Percentiles rank a stretch among this genome's conserved stretches.
These are phyloP conservation scores for Accipiter cooperii DNA, from an alignment of 2,113 vertebrate species.

Conservation along the genomic window DNA sequence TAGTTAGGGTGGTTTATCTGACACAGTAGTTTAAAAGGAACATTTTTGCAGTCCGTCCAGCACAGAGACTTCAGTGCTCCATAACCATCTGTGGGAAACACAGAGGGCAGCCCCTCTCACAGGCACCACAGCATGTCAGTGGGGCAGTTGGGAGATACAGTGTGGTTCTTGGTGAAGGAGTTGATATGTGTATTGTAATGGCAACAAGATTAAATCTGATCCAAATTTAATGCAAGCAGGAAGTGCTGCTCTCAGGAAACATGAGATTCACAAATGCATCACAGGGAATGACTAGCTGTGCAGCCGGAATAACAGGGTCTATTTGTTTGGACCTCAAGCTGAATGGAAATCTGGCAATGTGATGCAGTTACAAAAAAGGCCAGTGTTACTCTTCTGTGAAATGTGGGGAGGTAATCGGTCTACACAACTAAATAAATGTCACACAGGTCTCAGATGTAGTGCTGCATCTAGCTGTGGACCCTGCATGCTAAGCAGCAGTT, in stretches of 20 bases:
- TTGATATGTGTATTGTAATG: background rate
- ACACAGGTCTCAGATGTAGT: background rate
- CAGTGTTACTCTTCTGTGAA: background rate
- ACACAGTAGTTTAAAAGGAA: background rate
- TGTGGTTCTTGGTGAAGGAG: background rate
- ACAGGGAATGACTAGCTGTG: background rate
- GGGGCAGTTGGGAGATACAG: background rate
- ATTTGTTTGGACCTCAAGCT: background rate
- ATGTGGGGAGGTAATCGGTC: background rate
- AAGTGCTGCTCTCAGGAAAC: background rate
- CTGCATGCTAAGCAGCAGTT: background rate
- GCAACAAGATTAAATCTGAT: background rate
- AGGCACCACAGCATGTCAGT: background rate
- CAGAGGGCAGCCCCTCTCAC: background rate
- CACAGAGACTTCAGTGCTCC: background rate
- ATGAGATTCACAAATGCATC: background rate
- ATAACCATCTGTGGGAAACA: background rate
- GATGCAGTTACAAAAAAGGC: background rate
- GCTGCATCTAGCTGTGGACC: background rate
- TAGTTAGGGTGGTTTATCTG: background rate
- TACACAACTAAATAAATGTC: background rate
- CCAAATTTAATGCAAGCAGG: background rate
- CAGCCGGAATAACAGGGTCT: background rate
- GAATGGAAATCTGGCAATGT: background rate
- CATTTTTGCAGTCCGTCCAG: background rate